Evolutionary conservation across 2,888 invertebrate genomes (phyloP), one percentile per base, ranked within the genome.

Genomic region (Hanleya hanleyi): DNA sequence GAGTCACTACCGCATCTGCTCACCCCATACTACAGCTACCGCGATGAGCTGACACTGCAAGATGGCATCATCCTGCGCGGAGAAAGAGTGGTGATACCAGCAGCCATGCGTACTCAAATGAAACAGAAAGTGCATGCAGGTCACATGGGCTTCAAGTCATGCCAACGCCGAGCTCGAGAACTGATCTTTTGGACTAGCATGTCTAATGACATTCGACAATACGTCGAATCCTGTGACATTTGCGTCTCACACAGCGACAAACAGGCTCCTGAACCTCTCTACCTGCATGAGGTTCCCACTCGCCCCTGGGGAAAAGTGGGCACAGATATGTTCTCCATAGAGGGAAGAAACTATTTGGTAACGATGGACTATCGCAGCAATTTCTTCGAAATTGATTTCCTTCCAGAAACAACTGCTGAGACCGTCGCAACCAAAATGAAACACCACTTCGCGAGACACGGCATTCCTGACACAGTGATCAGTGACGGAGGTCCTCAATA

Each of bases 11-110:
- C 73, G 9, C 12, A 51, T 64, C 33, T 18, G 15, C 26, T 72
- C 26, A 57, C 15, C n/a, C 51, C 35, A 12, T 72, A 70, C 61
- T 71, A 32, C 15, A 32, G 33, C 29, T 18, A 38, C 22, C 29
- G 69, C 37, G 77, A 74, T 62, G 76, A 76, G 33, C n/a, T 75
- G 18, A 49, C 70, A 15, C 70, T 71, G 36, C 70, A 72, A 29
- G 62, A 75, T 35, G 70, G 74, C 9, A 0, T 77, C 0, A 33
- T 75, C 0, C 66, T 70, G 22, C 49, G 51, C 0, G 75, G 73
- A 4, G 70, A 71, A 18, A 33, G 67, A 22, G 47, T 73, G 1
- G 33, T 75, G 2, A 70, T 72, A 1, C 76, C 71, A 1, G 22
- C 29, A 12, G 33, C 12, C 29, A 3, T 70, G 49, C 12, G 35